phyloP scores from a whole-genome alignment of 2,113 vertebrate genomes.

The Pleuronectes platessa region DNA sequence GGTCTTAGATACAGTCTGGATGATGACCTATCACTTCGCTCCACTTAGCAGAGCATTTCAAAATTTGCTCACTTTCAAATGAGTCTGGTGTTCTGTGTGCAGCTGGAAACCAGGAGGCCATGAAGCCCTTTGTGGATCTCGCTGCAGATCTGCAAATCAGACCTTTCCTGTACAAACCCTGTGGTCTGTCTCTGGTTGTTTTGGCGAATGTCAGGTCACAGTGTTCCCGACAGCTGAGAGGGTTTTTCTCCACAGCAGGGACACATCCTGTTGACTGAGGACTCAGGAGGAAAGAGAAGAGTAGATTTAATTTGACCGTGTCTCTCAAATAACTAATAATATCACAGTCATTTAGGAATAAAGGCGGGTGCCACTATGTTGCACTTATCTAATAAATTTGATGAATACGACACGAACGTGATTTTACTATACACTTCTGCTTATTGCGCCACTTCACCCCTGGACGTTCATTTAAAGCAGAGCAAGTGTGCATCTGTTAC shows the following conservation, averaged over 20 bases:
- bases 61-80: background rate
- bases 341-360: background rate
- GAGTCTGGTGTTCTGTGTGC: background rate
- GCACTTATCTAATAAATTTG: background rate
- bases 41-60: background rate
- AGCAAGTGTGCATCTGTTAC: slow-evolving; percentile 31
- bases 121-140: slow-evolving; percentile 22
- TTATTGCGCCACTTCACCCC: background rate
- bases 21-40: background rate
- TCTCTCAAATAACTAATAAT: background rate
- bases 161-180: slow-evolving; percentile 56
- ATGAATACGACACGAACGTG: background rate
- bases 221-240: slow-evolving; percentile 55
- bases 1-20: background rate
- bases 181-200: slow-evolving; percentile 55
- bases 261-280: slow-evolving; percentile 63
- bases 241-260: slow-evolving; percentile 67
- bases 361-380: background rate
- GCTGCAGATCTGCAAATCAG: slow-evolving; percentile 13
- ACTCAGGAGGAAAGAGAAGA: slow-evolving; percentile 9
- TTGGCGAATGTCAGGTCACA: slow-evolving; percentile 42
- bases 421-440: background rate
- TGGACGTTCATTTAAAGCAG: background rate
- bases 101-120: background rate
- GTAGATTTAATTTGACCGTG: slow-evolving; percentile 4